These are phyloP conservation scores for Rhinichthys klamathensis DNA, from an alignment of 2,113 vertebrate genomes.

Conservation along the genomic window DNA sequence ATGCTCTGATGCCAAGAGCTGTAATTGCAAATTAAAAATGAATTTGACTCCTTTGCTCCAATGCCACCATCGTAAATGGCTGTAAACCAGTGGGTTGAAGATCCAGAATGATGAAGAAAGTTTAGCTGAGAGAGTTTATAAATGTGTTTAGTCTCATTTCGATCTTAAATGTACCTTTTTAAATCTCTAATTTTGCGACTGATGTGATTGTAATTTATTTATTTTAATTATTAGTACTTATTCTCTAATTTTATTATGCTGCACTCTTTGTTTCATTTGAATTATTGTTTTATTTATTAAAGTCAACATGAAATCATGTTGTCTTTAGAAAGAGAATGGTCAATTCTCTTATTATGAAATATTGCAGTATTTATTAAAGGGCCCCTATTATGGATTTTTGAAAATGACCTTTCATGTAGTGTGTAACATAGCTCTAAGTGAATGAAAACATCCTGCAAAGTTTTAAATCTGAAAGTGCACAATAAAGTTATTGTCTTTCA, in stretches of 20 bases:
- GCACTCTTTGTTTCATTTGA: background rate
- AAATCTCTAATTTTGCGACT: background rate
- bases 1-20: constrained; percentile 15
- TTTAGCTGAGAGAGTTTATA: background rate
- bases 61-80: constrained; percentile 23
- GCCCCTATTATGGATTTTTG: too few relatives aligned
- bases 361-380: too few relatives aligned
- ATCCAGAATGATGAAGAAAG: background rate
- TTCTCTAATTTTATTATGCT: background rate
- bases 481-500: too few relatives aligned
- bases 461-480: too few relatives aligned
- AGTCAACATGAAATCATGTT: background rate
- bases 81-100: constrained; percentile 13
- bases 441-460: too few relatives aligned
- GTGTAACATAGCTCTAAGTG: too few relatives aligned
- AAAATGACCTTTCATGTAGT: too few relatives aligned
- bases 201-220: background rate
- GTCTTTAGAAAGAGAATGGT: too few relatives aligned
- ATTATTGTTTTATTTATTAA: background rate
- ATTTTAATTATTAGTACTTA: background rate
- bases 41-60: constrained; percentile 41
- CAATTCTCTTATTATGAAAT: too few relatives aligned
- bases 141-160: background rate
- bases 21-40: constrained; percentile 36
- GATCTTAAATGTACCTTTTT: background rate